phyloP scores from a whole-genome alignment of 2,888 invertebrate species.

The Clistopyga incitator region DNA sequence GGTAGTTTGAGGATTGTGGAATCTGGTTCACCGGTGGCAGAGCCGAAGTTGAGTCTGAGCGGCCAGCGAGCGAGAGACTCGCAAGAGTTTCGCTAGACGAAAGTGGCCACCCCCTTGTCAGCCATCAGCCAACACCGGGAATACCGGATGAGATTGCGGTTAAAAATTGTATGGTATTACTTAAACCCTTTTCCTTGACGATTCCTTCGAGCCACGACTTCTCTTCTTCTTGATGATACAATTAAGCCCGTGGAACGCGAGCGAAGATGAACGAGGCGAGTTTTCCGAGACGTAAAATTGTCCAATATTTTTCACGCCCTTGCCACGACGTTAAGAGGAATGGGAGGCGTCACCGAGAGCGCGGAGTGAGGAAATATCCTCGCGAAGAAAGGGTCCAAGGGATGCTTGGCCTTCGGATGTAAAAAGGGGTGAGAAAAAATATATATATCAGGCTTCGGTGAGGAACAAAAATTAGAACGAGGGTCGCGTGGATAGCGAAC shows the following conservation, averaged over 20 bases:
- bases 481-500: constrained; percentile 56
- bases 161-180: constrained; percentile 83
- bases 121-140: constrained; percentile 69
- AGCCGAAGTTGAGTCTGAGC: constrained; percentile 31
- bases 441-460: constrained; percentile 71
- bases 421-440: constrained; percentile 79
- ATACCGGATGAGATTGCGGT: constrained; percentile 81
- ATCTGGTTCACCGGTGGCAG: constrained; percentile 61
- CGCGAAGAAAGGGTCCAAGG: constrained; percentile 26
- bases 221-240: constrained; percentile 82
- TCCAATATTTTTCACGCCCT: constrained; percentile 83
- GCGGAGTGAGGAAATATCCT: constrained; percentile 53
- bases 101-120: constrained; percentile 48
- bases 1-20: constrained; percentile 59
- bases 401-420: constrained; percentile 48
- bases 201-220: constrained; percentile 65
- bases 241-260: constrained; percentile 77
- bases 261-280: constrained; percentile 69
- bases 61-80: constrained; percentile 45
- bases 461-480: constrained; percentile 76
- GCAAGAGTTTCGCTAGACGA: constrained; percentile 42
- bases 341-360: constrained; percentile 71
- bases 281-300: constrained; percentile 83
- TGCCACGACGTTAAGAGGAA: constrained; percentile 63
- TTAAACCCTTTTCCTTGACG: constrained; percentile 77